Percentiles rank a stretch among this genome's conserved stretches.
These are phyloP conservation scores for Silurus asotus DNA, from an alignment of 2,113 vertebrate species.

Conservation along the genomic window DNA sequence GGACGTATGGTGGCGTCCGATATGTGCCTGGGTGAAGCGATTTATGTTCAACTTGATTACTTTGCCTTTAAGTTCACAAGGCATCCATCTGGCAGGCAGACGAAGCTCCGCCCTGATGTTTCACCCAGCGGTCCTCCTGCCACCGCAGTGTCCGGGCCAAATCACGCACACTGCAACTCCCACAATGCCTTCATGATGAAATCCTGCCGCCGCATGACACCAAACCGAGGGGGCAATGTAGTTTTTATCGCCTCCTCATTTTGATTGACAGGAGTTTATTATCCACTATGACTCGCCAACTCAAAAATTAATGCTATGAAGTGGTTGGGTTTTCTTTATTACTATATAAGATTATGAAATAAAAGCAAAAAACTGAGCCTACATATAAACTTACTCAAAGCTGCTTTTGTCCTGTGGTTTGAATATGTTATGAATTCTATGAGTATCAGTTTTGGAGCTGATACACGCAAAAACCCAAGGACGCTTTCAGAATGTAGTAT, in stretches of 20 bases:
- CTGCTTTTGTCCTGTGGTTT: neutral
- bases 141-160: conserved; percentile 58
- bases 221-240: conserved; percentile 56
- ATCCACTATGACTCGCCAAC: neutral
- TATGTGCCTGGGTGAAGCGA: conserved; percentile 46
- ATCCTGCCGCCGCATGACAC: conserved; percentile 28
- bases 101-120: conserved; percentile 61
- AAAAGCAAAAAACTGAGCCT: neutral
- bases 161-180: conserved; percentile 60
- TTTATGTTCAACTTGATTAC: conserved; percentile 60
- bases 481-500: neutral
- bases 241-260: conserved; percentile 38
- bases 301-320: neutral
- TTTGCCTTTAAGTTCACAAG: conserved; percentile 66
- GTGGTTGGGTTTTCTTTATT: neutral
- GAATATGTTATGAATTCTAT: neutral
- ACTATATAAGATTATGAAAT: neutral
- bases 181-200: conserved; percentile 58
- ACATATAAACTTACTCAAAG: neutral
- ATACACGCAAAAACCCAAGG: neutral
- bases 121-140: conserved; percentile 60
- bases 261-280: conserved; percentile 9
- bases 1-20: conserved; percentile 53
- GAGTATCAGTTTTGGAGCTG: neutral
- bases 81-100: conserved; percentile 56